Conservation (phyloP, 2,797 vertebrate genomes). For the Tympanoctomys barrerae region DNA sequence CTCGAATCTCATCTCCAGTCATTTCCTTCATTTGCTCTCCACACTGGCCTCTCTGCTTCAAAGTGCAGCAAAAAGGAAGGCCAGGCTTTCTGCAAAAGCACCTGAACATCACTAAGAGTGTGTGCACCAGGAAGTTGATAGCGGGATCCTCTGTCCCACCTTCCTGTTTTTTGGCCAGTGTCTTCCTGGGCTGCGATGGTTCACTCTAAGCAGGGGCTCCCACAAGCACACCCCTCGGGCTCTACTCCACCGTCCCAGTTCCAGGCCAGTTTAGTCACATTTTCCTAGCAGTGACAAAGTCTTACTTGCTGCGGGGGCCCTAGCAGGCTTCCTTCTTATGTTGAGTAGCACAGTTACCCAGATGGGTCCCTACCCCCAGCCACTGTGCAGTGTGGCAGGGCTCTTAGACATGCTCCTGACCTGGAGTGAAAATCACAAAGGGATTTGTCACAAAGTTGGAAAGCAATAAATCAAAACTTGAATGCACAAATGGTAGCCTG, state of each 20-base stretch:
- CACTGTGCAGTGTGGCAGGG: not conserved
- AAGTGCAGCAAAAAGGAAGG: not conserved
- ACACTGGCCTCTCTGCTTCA: not conserved
- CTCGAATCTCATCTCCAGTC: not conserved
- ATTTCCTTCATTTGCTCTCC: not conserved
- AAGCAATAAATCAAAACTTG: not conserved
- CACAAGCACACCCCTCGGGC: not conserved
- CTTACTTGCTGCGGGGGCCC: not conserved
- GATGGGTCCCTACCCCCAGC: not conserved
- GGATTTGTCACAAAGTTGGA: not conserved
- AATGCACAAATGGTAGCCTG: not conserved
- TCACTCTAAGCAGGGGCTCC: not conserved
- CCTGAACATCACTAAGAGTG: slow-evolving; percentile 40
- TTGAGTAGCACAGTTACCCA: not conserved
- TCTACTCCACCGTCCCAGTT: not conserved
- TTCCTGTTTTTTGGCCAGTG: slow-evolving; percentile 39
- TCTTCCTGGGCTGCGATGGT: not conserved
- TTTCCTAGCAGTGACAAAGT: not conserved
- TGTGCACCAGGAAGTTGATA: not conserved
- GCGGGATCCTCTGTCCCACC: not conserved
- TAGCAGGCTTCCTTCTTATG: not conserved
- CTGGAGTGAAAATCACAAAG: not conserved
- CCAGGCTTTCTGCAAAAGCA: slow-evolving; percentile 13
- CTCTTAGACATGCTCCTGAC: not conserved
- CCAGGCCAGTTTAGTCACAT: not conserved